Evolutionary conservation across 2,113 vertebrate species (phyloP).

Genomic region (Thymallus thymallus): DNA sequence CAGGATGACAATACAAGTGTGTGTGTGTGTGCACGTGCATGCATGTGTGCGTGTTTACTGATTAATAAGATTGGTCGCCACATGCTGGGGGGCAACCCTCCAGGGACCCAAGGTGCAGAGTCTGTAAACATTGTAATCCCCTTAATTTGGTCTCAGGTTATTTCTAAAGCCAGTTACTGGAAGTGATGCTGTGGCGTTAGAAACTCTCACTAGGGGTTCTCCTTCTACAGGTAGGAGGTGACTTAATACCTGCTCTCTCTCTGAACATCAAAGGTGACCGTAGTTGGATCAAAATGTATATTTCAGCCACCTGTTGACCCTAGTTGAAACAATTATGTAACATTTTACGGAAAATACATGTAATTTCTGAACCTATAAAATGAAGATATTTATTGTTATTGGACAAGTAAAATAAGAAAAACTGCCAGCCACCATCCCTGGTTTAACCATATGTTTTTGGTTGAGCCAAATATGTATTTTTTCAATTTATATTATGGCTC

Average conservation of each 20-base stretch:
- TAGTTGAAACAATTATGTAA: no score
- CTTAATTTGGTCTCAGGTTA: background rate
- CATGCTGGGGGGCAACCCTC: background rate
- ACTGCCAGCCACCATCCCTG: no score
- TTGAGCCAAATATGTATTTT: no score
- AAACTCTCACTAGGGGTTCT: background rate
- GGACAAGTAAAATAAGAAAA: no score
- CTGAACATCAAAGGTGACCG: background rate
- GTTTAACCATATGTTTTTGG: no score
- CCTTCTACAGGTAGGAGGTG: background rate
- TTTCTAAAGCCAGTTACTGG: background rate
- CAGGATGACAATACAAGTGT: no score
- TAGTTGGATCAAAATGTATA: background rate
- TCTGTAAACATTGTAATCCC: conserved; percentile 2
- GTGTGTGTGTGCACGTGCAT: background rate
- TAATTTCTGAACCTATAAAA: background rate
- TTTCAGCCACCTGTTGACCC: conserved; percentile 1
- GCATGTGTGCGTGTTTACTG: background rate
- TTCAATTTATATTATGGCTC: no score
- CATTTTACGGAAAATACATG: background rate
- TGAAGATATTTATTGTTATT: no score
- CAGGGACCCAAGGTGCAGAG: background rate
- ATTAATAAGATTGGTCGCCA: background rate
- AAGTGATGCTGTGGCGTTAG: background rate
- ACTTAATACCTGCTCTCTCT: background rate